Evolutionary conservation across 2,888 invertebrate genomes (phyloP).

Genomic region (Cephus sareptanus): DNA sequence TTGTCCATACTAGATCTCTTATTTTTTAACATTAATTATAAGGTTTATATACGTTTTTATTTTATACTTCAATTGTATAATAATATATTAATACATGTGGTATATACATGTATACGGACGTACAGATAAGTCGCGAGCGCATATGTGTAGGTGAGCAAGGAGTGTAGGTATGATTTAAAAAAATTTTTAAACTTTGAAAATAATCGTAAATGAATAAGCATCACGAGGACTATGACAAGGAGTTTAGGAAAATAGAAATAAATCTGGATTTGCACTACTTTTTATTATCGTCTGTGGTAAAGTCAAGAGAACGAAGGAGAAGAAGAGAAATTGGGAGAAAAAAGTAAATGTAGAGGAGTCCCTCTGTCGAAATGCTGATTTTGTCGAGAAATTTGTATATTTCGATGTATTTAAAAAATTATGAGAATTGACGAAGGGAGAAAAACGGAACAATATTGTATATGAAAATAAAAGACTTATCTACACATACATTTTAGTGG

Average conservation of each 20-base stretch:
- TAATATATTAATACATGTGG: constrained; percentile 8
- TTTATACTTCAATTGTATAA: constrained; percentile 18
- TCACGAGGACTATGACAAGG: constrained; percentile 12
- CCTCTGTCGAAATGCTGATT: constrained; percentile 6
- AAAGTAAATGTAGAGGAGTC: not conserved
- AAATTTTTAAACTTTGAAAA: too few species aligned
- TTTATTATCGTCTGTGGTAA: constrained; percentile 7
- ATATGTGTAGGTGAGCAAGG: not conserved
- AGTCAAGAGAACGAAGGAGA: not conserved
- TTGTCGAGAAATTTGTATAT: constrained; percentile 21
- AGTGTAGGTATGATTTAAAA: too few species aligned
- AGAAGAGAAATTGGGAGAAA: not conserved
- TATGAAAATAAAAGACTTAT: constrained; percentile 25
- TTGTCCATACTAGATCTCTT: constrained; percentile 21
- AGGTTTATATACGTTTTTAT: constrained; percentile 15
- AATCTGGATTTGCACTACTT: constrained; percentile 23
- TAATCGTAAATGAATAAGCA: not conserved
- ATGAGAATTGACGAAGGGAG: not conserved
- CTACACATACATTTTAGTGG: constrained; percentile 12
- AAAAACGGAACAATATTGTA: constrained; percentile 9
- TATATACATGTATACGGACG: not conserved
- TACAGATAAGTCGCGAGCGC: not conserved
- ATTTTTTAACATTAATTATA: constrained; percentile 5
- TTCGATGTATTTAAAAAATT: constrained; percentile 16
- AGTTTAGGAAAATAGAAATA: constrained; percentile 3